Evolutionary conservation across 2,113 vertebrate genomes (phyloP).

Genomic region (Protobothrops mucrosquamatus): DNA sequence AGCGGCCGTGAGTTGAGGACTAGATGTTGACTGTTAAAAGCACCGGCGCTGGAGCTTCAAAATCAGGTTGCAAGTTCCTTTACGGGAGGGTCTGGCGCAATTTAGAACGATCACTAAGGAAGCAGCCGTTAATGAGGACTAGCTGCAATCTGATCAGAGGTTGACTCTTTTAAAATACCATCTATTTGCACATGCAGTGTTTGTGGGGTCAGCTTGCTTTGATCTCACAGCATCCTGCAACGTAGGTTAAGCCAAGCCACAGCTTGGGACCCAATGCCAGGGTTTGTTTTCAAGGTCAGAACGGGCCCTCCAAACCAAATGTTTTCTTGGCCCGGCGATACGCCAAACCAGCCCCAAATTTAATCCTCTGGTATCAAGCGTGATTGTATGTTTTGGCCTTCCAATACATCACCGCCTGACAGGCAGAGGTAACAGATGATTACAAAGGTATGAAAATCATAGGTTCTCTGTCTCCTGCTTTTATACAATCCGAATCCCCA

Average conservation of each 20-base stretch:
- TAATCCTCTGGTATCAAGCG: background rate
- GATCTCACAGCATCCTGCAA: background rate
- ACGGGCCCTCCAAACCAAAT: too few species aligned
- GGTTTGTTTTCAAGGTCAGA: too few species aligned
- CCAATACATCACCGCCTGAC: background rate
- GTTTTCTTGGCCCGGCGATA: background rate
- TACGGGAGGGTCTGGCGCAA: too few species aligned
- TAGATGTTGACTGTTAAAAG: too few species aligned
- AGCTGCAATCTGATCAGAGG: background rate
- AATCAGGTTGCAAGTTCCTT: too few species aligned
- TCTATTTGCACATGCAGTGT: background rate
- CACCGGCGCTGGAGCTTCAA: too few species aligned
- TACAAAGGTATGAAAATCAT: background rate
- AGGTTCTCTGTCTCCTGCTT: background rate
- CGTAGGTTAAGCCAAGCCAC: background rate
- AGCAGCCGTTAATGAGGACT: too few species aligned
- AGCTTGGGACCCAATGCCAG: background rate
- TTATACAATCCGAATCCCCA: background rate
- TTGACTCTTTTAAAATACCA: background rate
- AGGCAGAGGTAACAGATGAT: background rate
- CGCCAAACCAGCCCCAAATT: background rate
- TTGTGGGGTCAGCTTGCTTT: background rate
- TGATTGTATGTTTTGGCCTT: background rate
- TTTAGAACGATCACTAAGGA: too few species aligned
- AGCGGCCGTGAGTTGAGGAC: too few species aligned